Evolutionary conservation across 1,140 invertebrate species (phyloP), one percentile per base, ranked within the genome.

Genomic region (Magallana ariakensis): DNA sequence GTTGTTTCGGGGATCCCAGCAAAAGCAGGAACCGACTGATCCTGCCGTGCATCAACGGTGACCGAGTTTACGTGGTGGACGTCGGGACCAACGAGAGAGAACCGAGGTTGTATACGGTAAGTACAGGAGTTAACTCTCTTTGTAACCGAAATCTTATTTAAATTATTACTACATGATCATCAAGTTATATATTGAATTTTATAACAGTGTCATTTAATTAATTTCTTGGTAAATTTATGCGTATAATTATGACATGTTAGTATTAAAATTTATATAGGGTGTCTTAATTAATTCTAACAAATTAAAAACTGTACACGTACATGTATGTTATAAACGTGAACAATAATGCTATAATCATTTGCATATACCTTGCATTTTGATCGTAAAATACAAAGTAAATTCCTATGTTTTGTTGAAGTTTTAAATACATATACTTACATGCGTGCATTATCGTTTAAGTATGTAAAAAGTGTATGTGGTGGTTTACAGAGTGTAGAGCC

Each of bases 31-130:
- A 98, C 92, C 96, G 97, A 46, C 93, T 99, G 16, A 96, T 99
- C 11, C 92, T 99, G 53, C 98, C 98, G 0, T 96, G 96, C 85
- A 93, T 99, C 0, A 96, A 96, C 89, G 98, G 97, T 6, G 96
- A 97, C 92, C 96, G 98, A 75, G 96, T 99, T 70, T 99, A 99
- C 92, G 95, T 98, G 81, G 94, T 99, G 9, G 98, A 99, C 92
- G 96, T 97, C 60, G 96, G 95, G 3, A 96, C 96, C 22, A 95
- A 98, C 91, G 96, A 96, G 66, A 96, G 95, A 80, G 95, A 91
- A n/a, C 97, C 97, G 1, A 95, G 92, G 70, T 93, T 97, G 10
- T 94, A 96, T 88, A 97, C 97, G 95, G 96, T 96, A 91, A 4
- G 58, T n/a, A 46, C 22, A 8, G 33, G 66, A 75, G 66, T 75